phyloP scores from a whole-genome alignment of 1,140 invertebrate genomes.

The Battus philenor region DNA sequence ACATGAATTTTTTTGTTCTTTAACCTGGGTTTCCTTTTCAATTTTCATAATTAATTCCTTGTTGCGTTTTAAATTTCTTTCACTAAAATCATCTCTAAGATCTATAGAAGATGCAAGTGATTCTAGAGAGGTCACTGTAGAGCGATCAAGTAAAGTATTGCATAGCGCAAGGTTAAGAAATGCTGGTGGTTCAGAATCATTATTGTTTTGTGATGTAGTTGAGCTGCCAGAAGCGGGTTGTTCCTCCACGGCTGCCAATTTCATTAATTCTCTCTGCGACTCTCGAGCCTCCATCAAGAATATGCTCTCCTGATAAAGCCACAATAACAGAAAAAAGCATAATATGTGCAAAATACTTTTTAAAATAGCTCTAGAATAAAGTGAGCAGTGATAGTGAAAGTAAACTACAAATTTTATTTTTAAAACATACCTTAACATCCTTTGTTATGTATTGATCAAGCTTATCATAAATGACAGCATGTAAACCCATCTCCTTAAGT shows the following conservation, averaged over 20 bases:
- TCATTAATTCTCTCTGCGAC: slow-evolving; percentile 79
- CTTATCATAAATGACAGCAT: slow-evolving; percentile 96
- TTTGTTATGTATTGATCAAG: slow-evolving; percentile 87
- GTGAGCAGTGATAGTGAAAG: too few relatives aligned
- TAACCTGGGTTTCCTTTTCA: slow-evolving; percentile 57
- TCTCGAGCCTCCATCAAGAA: slow-evolving; percentile 87
- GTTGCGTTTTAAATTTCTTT: slow-evolving; percentile 49
- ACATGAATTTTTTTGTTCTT: slow-evolving; percentile 46
- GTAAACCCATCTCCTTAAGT: slow-evolving; percentile 90
- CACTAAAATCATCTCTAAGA: slow-evolving; percentile 32
- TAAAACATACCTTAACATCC: slow-evolving; percentile 86
- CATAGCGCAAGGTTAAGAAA: slow-evolving; percentile 42
- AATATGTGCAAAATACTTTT: slow-evolving; percentile 4
- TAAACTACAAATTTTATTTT: too few relatives aligned
- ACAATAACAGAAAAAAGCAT: slow-evolving; percentile 6
- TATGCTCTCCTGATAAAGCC: slow-evolving; percentile 79
- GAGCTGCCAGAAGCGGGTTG: slow-evolving; percentile 21
- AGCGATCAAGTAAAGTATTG: slow-evolving; percentile 29
- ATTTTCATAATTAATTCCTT: slow-evolving; percentile 38
- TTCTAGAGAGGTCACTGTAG: slow-evolving; percentile 61
- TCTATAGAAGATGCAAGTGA: slow-evolving; percentile 60
- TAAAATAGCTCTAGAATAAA: slow-evolving; percentile 12
- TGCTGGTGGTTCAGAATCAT: slow-evolving; percentile 16
- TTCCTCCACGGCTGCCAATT: slow-evolving; percentile 41
- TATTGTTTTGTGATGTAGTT: slow-evolving; percentile 15